Evolutionary conservation across 1,140 invertebrate genomes (phyloP), one percentile per base, ranked within the genome.

Genomic region (Lasioglossum baleicum): DNA sequence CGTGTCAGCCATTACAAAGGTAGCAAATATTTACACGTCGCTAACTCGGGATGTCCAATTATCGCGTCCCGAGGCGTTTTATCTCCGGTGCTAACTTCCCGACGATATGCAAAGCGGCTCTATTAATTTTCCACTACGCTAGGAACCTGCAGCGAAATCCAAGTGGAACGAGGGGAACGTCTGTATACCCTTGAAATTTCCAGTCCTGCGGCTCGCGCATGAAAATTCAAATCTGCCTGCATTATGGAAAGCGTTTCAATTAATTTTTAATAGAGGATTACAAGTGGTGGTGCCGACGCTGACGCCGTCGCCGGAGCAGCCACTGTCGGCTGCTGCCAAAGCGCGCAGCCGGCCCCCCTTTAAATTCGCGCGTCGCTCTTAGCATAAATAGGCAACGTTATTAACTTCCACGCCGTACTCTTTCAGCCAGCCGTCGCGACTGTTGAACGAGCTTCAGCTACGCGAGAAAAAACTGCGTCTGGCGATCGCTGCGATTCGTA

Each of bases 41-140:
- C 31, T 48, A 68, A 72, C 60, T 80, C 51, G 67, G 76, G 31
- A 79, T 75, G 85, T 87, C 85, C 82, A 89, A 89, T 89, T 89
- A 89, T 88, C 87, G 76, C 82, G 51, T 83, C 70, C 72, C 71
- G 73, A 40, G 75, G 70, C 77, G 81, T 81, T 84, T 88, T 88
- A 83, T 82, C 73, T 82, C 71, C 65, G 82, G 84, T 79, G 83
- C 75, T 82, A 88, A 86, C 87, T 87, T 86, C 35, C 67, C 83
- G 73, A 85, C 81, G 85, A 89, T 89, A 89, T 89, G 88, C 88
- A 89, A 88, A 89, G 82, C 79, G 82, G 85, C 75, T 86, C 88
- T 88, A 89, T 89, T 88, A 88, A 89, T 88, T 89, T 85, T 79
- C 76, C 67, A 44, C 44, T 7, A 15, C 75, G 66, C 17, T 48